These are phyloP conservation scores for Choristoneura rosaceana DNA, from an alignment of 2,888 invertebrate species.

Conservation along the genomic window DNA sequence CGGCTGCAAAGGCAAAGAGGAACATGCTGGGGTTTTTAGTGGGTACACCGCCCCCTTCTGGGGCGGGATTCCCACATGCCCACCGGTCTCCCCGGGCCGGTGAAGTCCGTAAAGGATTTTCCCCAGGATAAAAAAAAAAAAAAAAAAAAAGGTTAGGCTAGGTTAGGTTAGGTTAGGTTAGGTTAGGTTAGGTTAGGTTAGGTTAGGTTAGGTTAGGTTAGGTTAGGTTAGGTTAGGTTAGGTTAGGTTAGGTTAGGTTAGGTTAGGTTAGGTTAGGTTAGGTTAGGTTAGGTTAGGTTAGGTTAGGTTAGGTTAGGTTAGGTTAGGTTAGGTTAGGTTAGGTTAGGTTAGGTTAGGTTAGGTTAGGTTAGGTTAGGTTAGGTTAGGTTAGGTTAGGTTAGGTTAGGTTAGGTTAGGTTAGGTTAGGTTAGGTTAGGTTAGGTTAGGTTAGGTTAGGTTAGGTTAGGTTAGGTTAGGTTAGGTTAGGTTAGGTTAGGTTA, in stretches of 20 bases:
- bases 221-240: conserved; percentile 44
- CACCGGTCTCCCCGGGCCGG: too few relatives aligned
- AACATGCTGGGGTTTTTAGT: too few relatives aligned
- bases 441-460: conserved; percentile 43
- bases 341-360: conserved; percentile 47
- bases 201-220: conserved; percentile 45
- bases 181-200: conserved; percentile 45
- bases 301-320: conserved; percentile 46
- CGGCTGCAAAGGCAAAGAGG: too few relatives aligned
- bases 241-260: conserved; percentile 44
- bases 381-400: conserved; percentile 45
- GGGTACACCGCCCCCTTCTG: too few relatives aligned
- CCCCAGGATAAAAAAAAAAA: too few relatives aligned
- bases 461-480: conserved; percentile 40
- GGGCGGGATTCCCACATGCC: too few relatives aligned
- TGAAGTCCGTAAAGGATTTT: too few relatives aligned
- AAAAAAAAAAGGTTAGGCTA: conserved; percentile 24
- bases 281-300: conserved; percentile 47
- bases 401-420: conserved; percentile 41
- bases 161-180: conserved; percentile 45
- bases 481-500: conserved; percentile 33
- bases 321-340: conserved; percentile 46
- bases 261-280: conserved; percentile 46
- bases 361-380: conserved; percentile 46
- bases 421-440: conserved; percentile 41